Conservation (phyloP, 2,113 vertebrate genomes). For the Siphamia tubifer region DNA sequence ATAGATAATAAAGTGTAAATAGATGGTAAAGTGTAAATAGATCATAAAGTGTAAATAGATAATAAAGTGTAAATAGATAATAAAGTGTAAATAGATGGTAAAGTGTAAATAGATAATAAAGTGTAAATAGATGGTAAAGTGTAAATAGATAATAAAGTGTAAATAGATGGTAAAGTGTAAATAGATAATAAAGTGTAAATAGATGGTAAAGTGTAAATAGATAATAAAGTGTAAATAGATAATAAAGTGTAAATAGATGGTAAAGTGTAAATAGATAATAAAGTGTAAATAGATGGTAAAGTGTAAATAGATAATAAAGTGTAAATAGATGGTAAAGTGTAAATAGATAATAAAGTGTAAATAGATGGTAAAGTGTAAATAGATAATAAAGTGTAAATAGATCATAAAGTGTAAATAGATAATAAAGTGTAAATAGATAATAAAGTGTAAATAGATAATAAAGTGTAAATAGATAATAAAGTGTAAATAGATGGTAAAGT, state of each 20-base stretch:
- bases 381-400: conserved; percentile 54
- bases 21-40: conserved; percentile 49
- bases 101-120: conserved; percentile 54
- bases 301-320: conserved; percentile 56
- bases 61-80: conserved; percentile 54
- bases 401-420: conserved; percentile 53
- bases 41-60: conserved; percentile 53
- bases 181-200: no score
- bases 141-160: conserved; percentile 58
- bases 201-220: conserved; percentile 49
- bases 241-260: no score
- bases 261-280: conserved; percentile 54
- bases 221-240: conserved; percentile 53
- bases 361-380: conserved; percentile 48
- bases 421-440: conserved; percentile 54
- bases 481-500: conserved; percentile 33
- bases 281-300: no score
- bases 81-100: no score
- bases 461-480: conserved; percentile 54
- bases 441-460: conserved; percentile 55
- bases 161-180: conserved; percentile 46
- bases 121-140: conserved; percentile 33
- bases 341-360: no score
- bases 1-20: no score
- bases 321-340: conserved; percentile 40